These are phyloP conservation scores for Lichenostomus cassidix DNA, from an alignment of 2,113 vertebrate species.

Conservation along the genomic window DNA sequence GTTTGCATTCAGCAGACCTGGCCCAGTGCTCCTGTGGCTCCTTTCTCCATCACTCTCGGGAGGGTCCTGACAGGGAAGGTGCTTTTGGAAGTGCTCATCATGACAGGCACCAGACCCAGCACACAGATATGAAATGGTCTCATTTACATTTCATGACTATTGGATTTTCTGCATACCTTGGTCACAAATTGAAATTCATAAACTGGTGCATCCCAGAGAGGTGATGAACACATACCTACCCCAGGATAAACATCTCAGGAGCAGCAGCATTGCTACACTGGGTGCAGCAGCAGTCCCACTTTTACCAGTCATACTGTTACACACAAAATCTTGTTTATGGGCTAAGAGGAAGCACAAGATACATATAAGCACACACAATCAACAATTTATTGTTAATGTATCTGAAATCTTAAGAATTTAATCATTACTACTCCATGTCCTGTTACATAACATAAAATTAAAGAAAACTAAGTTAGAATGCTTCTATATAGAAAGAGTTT, in stretches of 20 bases:
- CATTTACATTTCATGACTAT: neutral
- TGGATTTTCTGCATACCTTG: neutral
- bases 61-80: neutral
- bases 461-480: neutral
- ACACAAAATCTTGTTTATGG: neutral
- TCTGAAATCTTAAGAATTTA: neutral
- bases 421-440: neutral
- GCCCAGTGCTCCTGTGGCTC: rapidly evolving
- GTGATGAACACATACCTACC: neutral
- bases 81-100: neutral
- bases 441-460: neutral
- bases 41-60: rapidly evolving
- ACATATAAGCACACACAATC: neutral
- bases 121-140: neutral
- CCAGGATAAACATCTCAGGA: neutral
- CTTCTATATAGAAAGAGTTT: neutral
- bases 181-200: neutral
- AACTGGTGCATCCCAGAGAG: neutral
- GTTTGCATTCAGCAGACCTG: neutral
- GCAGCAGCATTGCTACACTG: neutral
- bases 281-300: neutral
- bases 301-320: neutral
- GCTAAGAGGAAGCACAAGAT: neutral
- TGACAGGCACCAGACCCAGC: neutral
- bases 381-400: neutral